Base-by-base conservation (phyloP, 1,140 invertebrate species). In the Pygmarrhopalites habei region DNA sequence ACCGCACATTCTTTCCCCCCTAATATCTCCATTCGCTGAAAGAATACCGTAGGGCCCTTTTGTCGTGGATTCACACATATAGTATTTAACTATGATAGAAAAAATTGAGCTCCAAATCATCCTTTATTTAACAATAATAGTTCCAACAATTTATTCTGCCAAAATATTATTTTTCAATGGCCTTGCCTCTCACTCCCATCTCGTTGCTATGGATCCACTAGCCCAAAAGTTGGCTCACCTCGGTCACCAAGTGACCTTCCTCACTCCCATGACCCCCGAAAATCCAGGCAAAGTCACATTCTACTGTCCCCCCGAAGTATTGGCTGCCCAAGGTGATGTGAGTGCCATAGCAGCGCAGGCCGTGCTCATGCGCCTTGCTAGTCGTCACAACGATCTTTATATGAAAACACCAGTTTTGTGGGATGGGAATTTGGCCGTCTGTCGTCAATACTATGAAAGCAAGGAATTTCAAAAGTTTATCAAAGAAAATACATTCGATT, bases 211-310 rank as follows among this genome's bases (percentile, higher is more conserved):
- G 26, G 49, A 21, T 2, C 60, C 60, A 3, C 25, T 62, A 30
- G 60, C 60, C 19, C 25, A 39, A 23, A 30, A 26, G 3, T 29
- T 62, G 49, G 60, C 51, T n/a, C 17, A 41, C 5, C 29, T 32
- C n/a, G 60, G 60, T 62, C 60, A 62, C 32, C 4, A 62, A 7
- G 60, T 62, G 25, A 55, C 60, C 12, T 53, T 39, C 30, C 10
- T 62, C 17, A 21, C 49, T 12, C 60, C 60, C 5, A 49, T 49
- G 35, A 15, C 46, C 46, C 21, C 46, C 46, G 46, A 21, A 10
- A 19, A 10, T 12, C 15, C 7, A 7, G 10, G 10, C 7, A 49
- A 49, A 7, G 21, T 49, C 21, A 49, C 46, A 49, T 15, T n/a
- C 21, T n/a, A n/a, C 15, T n/a, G 23, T 23, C 46, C 46, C 5